Conservation (phyloP, 1,140 invertebrate genomes). For the Tetramorium parvispinum region DNA sequence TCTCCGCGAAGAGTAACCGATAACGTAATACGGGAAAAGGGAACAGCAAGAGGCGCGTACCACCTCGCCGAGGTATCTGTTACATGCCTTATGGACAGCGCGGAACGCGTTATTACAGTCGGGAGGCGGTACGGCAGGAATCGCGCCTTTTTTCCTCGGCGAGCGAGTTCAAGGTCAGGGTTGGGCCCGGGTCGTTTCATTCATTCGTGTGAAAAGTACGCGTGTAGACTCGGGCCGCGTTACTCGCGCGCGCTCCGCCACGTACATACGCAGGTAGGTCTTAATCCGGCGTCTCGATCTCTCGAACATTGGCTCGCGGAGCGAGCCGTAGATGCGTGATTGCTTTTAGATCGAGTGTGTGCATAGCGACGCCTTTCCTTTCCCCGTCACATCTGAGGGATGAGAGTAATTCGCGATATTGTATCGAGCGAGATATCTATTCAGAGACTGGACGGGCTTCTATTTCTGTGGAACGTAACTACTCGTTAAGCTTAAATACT, state of each 20-base stretch:
- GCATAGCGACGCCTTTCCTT: neutral
- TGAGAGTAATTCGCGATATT: constrained; percentile 17
- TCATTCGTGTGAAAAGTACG: constrained; percentile 80
- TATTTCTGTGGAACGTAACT: neutral
- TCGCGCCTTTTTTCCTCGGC: constrained; percentile 64
- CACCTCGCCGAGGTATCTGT: constrained; percentile 65
- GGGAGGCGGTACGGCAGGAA: constrained; percentile 64
- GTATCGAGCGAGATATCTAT: neutral
- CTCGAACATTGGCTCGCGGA: constrained; percentile 13
- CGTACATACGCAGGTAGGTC: constrained; percentile 32
- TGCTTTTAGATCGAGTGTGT: constrained; percentile 46
- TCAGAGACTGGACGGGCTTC: neutral
- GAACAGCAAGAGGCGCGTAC: constrained; percentile 59
- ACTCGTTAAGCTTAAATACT: constrained; percentile 19
- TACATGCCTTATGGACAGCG: constrained; percentile 70
- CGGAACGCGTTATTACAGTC: constrained; percentile 77
- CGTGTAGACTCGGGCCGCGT: constrained; percentile 48
- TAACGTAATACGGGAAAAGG: constrained; percentile 74
- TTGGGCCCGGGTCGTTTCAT: constrained; percentile 80
- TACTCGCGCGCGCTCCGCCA: constrained; percentile 1
- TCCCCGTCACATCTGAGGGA: neutral
- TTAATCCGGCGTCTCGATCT: constrained; percentile 44
- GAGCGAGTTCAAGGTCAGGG: constrained; percentile 80
- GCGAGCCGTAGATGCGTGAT: constrained; percentile 29
- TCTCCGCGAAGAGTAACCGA: constrained; percentile 52